phyloP scores from a whole-genome alignment of 2,113 vertebrate genomes.

The Carettochelys insculpta region DNA sequence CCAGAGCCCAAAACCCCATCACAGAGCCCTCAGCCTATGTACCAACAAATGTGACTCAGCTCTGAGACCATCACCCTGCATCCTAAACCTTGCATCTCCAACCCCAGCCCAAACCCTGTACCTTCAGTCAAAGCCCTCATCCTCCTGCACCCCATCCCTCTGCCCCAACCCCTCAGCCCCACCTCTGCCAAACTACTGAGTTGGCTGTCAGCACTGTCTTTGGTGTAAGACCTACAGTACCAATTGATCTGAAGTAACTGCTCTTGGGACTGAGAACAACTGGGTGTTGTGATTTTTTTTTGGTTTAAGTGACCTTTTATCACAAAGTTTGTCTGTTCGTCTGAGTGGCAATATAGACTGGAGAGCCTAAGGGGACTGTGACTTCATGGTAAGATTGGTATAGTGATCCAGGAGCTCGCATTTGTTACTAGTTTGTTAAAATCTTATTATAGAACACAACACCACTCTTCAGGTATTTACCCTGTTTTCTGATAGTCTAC shows the following conservation, averaged over 20 bases:
- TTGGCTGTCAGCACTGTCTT: background rate
- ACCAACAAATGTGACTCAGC: no score
- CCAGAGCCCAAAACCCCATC: no score
- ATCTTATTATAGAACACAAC: background rate
- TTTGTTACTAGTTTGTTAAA: background rate
- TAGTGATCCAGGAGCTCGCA: background rate
- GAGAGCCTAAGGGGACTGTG: background rate
- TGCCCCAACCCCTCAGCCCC: no score
- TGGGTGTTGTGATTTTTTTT: background rate
- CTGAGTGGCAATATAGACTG: background rate
- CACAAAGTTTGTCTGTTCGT: background rate
- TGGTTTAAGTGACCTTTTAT: background rate
- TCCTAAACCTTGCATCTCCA: no score
- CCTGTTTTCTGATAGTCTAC: background rate
- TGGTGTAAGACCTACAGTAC: background rate
- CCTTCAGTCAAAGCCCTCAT: no score
- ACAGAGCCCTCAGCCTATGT: no score
- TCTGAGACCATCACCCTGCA: no score
- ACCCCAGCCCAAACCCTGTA: no score
- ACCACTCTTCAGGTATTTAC: background rate
- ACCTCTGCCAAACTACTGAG: background rate
- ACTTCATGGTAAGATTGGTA: background rate
- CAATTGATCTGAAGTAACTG: background rate
- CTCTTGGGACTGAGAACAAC: background rate
- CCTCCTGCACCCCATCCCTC: no score